Conservation (phyloP, 2,888 invertebrate species). For the Campaea margaritaria region DNA sequence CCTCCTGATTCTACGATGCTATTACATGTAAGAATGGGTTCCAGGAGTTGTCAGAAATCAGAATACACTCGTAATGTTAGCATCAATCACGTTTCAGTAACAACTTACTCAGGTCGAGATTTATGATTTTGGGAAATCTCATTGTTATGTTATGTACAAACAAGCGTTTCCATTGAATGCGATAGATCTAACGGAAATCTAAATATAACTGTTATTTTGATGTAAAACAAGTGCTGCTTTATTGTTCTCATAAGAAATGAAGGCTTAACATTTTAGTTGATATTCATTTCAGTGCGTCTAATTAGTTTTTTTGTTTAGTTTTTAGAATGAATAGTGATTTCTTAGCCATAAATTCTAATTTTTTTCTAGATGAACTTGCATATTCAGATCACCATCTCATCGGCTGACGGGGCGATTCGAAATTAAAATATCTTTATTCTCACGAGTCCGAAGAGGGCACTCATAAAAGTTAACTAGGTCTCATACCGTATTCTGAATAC, state of each 20-base stretch:
- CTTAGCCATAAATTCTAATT: too few relatives aligned
- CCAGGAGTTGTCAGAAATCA: slow-evolving; percentile 20
- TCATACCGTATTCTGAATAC: too few relatives aligned
- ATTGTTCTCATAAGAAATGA: background rate
- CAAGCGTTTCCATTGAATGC: slow-evolving; percentile 34
- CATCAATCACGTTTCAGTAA: slow-evolving; percentile 24
- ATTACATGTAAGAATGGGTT: slow-evolving; percentile 15
- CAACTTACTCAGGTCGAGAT: slow-evolving; percentile 20
- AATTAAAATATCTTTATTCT: too few relatives aligned
- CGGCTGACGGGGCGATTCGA: too few relatives aligned
- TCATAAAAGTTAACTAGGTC: too few relatives aligned
- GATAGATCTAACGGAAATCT: slow-evolving; percentile 25
- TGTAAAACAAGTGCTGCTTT: background rate
- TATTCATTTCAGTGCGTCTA: background rate
- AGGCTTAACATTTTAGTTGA: background rate
- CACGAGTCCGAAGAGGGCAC: too few relatives aligned
- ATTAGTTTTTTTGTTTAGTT: too few relatives aligned
- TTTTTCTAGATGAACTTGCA: too few relatives aligned
- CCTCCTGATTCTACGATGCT: slow-evolving; percentile 25
- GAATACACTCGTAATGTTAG: slow-evolving; percentile 9
- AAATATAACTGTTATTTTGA: slow-evolving; percentile 20
- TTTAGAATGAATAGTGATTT: too few relatives aligned
- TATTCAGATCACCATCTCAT: too few relatives aligned
- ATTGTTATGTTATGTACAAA: slow-evolving; percentile 27
- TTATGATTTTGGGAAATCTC: slow-evolving; percentile 30